Percentiles rank a stretch among this genome's conserved stretches.
Evolutionary conservation across 1,140 invertebrate genomes (phyloP).

Genomic region (Eubasilissa regina): DNA sequence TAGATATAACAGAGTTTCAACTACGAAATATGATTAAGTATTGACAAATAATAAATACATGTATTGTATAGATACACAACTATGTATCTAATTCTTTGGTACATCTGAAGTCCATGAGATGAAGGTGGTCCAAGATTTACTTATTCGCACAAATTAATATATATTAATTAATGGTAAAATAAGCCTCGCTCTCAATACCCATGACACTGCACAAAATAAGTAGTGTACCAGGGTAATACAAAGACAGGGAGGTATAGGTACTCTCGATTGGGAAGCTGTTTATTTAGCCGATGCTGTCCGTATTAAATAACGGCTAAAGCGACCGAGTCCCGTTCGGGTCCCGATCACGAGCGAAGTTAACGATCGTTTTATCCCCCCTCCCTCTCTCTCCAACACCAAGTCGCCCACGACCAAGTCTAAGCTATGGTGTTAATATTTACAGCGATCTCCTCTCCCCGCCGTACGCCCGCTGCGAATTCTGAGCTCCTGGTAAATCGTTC

Average conservation of each 20-base stretch:
- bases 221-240: background rate
- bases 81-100: too few relatives aligned
- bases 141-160: too few relatives aligned
- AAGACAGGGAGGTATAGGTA: background rate
- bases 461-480: background rate
- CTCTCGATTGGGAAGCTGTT: background rate
- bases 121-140: too few relatives aligned
- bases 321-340: constrained; percentile 2
- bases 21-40: too few relatives aligned
- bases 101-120: too few relatives aligned
- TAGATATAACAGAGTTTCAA: too few relatives aligned
- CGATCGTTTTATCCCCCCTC: constrained; percentile 2
- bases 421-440: constrained; percentile 15
- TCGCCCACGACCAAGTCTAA: background rate
- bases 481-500: background rate
- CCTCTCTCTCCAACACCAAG: background rate
- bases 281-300: background rate
- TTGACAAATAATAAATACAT: too few relatives aligned
- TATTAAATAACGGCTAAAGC: constrained; percentile 15
- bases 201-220: too few relatives aligned
- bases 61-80: too few relatives aligned
- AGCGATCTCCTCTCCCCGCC: background rate
- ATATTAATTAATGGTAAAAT: too few relatives aligned
- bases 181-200: too few relatives aligned
- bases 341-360: constrained; percentile 14